Evolutionary conservation across 64 coral and sea anemone species (phyloP).

Genomic region (Montipora capricornis): DNA sequence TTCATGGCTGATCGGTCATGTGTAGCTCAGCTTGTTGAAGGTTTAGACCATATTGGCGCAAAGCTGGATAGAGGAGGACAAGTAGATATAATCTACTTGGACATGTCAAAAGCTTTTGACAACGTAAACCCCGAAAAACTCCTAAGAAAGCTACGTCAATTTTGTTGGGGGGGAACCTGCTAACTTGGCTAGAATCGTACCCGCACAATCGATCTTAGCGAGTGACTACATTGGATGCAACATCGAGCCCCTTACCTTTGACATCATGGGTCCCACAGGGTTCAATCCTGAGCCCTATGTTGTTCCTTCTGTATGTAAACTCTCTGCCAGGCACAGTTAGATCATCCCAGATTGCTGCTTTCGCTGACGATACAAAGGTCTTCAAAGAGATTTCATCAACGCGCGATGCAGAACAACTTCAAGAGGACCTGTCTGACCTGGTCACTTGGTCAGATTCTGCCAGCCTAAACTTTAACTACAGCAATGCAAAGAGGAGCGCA

Average conservation of each 20-base stretch:
- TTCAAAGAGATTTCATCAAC: not conserved
- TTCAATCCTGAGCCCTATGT: not conserved
- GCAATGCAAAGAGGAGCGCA: not conserved
- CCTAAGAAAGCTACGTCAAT: not conserved
- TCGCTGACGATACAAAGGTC: not conserved
- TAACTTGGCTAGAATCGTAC: not conserved
- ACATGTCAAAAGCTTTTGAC: not conserved
- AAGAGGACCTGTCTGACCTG: not conserved
- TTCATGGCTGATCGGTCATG: not conserved
- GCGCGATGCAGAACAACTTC: not conserved
- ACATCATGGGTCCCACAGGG: slow-evolving; percentile 8
- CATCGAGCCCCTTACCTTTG: not conserved
- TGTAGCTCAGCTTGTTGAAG: not conserved
- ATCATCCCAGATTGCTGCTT: not conserved
- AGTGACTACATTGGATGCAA: not conserved
- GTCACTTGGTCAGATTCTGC: slow-evolving; percentile 8
- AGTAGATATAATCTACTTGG: too few relatives aligned
- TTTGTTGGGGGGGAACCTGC: not conserved
- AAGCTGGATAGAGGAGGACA: too few relatives aligned
- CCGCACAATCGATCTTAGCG: too few relatives aligned
- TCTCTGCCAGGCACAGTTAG: not conserved
- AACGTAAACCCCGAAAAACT: not conserved
- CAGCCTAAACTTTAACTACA: slow-evolving; percentile 2
- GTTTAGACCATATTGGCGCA: not conserved
- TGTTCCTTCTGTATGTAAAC: not conserved